Evolutionary conservation across 2,113 vertebrate genomes (phyloP).

Genomic region (Zapornia atra): DNA sequence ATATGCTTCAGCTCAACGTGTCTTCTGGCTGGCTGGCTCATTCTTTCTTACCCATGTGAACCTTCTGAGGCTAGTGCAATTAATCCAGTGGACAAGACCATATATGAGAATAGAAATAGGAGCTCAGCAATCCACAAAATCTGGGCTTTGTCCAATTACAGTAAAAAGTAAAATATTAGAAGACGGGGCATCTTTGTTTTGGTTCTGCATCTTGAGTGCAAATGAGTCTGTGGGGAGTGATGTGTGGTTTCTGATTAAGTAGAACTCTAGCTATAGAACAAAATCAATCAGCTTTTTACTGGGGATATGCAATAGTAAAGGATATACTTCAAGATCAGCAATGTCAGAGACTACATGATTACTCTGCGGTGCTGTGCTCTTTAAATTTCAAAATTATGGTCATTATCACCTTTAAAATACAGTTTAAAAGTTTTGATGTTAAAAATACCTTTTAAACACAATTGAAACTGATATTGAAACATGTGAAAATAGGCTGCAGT

Average conservation of each 20-base stretch:
- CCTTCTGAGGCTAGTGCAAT: neutral
- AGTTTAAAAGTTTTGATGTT: neutral
- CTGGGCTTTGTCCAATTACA: neutral
- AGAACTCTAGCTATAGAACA: neutral
- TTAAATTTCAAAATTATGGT: neutral
- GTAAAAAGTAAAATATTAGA: neutral
- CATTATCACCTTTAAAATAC: conserved; percentile 12
- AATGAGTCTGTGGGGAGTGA: neutral
- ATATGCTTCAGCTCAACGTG: neutral
- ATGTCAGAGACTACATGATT: neutral
- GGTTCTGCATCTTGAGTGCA: neutral
- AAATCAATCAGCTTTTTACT: conserved; percentile 3
- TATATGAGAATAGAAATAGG: neutral
- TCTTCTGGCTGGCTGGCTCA: neutral
- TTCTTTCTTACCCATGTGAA: neutral
- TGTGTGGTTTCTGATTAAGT: neutral
- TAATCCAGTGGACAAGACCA: neutral
- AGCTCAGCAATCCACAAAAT: neutral
- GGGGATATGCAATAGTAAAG: neutral
- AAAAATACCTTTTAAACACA: neutral
- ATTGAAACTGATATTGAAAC: neutral
- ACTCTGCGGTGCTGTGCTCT: neutral
- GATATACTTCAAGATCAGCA: neutral
- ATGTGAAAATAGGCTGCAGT: neutral
- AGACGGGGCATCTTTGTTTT: neutral